phyloP scores from a whole-genome alignment of 2,113 vertebrate species.

The Megaleporinus macrocephalus region DNA sequence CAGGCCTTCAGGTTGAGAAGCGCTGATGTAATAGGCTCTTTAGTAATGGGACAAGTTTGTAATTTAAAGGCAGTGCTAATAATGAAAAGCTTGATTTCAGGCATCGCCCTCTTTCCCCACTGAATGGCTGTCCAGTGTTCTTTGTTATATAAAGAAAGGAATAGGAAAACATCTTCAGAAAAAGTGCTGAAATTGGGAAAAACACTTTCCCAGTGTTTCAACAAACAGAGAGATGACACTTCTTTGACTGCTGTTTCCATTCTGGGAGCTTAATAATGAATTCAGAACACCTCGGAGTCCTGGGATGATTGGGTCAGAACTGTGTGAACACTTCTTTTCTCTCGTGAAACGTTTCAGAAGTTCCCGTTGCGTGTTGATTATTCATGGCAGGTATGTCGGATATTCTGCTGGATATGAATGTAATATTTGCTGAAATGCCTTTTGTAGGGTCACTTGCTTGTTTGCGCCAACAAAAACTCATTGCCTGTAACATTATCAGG shows the following conservation, averaged over 20 bases:
- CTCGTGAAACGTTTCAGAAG: neutral
- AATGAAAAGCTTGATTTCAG: too few species aligned
- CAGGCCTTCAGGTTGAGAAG: too few species aligned
- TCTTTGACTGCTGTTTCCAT: neutral
- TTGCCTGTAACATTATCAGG: neutral
- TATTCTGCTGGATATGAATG: neutral
- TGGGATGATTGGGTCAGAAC: constrained; percentile 8
- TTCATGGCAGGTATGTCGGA: neutral
- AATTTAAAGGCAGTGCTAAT: too few species aligned
- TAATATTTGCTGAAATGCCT: neutral
- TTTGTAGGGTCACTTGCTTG: neutral
- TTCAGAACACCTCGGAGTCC: neutral
- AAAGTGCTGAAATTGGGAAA: neutral
- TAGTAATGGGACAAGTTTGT: too few species aligned
- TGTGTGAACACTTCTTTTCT: neutral
- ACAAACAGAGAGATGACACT: neutral
- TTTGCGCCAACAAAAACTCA: neutral
- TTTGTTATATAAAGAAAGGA: neutral
- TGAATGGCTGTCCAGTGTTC: too few species aligned
- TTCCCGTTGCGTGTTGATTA: neutral
- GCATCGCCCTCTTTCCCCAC: too few species aligned
- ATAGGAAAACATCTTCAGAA: neutral
- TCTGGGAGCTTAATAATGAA: constrained; percentile 14
- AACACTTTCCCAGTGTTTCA: neutral
- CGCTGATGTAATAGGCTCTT: too few species aligned